phyloP scores from a whole-genome alignment of 1,140 invertebrate genomes.

The Bombus confusus region DNA sequence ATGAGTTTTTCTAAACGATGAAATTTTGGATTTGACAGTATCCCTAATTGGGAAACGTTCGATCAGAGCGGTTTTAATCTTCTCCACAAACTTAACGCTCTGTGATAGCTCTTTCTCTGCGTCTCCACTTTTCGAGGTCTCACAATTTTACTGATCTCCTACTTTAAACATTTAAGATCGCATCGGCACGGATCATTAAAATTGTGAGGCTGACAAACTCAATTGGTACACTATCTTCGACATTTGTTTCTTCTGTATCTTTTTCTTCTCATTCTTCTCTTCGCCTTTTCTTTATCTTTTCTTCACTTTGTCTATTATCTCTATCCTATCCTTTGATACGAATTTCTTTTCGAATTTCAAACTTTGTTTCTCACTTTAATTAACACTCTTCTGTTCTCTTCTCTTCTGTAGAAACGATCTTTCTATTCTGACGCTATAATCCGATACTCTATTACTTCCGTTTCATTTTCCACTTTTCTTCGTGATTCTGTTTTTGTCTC shows the following conservation, averaged over 20 bases:
- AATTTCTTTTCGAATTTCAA: conserved; percentile 9
- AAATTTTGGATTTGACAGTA: background rate
- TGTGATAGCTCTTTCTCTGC: conserved; percentile 59
- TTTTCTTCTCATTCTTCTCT: background rate
- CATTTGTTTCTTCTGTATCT: background rate
- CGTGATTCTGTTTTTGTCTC: background rate
- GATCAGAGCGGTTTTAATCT: conserved; percentile 34
- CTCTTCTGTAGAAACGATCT: background rate
- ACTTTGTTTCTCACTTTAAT: conserved; percentile 9
- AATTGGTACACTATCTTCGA: background rate
- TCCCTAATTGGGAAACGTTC: conserved; percentile 34
- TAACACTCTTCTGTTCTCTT: background rate
- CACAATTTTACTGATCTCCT: conserved; percentile 5
- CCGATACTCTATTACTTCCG: background rate
- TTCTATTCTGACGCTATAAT: background rate
- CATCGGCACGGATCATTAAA: conserved; percentile 3
- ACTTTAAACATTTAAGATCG: background rate
- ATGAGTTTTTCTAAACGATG: background rate
- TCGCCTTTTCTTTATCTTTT: conserved; percentile 2
- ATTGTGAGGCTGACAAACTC: background rate
- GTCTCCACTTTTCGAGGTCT: background rate
- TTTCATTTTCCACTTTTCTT: background rate
- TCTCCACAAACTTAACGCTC: conserved; percentile 54
- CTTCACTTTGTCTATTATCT: background rate
- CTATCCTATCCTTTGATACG: conserved; percentile 16